Evolutionary conservation across 1,140 invertebrate species (phyloP).

Genomic region (Manduca sexta): DNA sequence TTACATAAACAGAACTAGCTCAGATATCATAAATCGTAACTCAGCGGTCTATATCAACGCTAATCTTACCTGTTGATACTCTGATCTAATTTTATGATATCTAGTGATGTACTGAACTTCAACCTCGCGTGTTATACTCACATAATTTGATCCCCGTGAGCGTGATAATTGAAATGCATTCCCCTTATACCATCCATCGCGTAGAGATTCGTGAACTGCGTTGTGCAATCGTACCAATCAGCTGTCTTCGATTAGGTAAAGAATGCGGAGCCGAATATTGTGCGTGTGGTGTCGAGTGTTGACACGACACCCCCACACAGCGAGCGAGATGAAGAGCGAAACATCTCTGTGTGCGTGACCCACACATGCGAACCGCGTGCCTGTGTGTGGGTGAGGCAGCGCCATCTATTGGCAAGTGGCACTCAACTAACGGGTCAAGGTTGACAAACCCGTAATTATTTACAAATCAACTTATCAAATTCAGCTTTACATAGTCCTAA

Average conservation of each 20-base stretch:
- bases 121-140: too few species aligned
- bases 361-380: slow-evolving; percentile 28
- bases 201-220: neutral
- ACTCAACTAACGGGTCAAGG: slow-evolving; percentile 45
- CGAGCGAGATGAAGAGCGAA: slow-evolving; percentile 3
- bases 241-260: slow-evolving; percentile 21
- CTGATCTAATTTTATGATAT: too few species aligned
- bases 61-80: too few species aligned
- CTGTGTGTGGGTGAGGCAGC: slow-evolving; percentile 36
- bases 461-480: slow-evolving; percentile 45
- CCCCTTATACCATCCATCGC: too few species aligned
- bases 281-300: slow-evolving; percentile 16
- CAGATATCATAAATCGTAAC: too few species aligned
- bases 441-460: slow-evolving; percentile 62
- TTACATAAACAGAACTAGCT: too few species aligned
- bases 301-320: slow-evolving; percentile 33
- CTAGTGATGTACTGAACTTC: too few species aligned
- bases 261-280: slow-evolving; percentile 19
- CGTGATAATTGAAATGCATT: too few species aligned
- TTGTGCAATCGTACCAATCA: slow-evolving; percentile 27
- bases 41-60: too few species aligned
- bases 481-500: slow-evolving; percentile 6
- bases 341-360: slow-evolving; percentile 35
- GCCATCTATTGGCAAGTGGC: slow-evolving; percentile 55
- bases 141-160: neutral